Evolutionary conservation across 2,888 invertebrate genomes (phyloP).

Genomic region (Microctonus hyperodae): DNA sequence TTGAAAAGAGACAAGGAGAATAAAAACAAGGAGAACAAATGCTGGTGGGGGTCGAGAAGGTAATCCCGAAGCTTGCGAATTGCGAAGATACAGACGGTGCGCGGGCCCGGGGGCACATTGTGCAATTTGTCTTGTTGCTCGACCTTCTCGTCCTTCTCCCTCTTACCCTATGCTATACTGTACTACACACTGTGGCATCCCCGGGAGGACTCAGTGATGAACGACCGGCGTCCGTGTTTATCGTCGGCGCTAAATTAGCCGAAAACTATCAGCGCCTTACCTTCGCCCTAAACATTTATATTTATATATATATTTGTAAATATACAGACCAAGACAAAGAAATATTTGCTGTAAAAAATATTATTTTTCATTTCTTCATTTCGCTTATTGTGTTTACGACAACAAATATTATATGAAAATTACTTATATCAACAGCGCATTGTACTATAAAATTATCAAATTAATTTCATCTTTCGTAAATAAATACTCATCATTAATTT

Average conservation of each 20-base stretch:
- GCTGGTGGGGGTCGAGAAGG: constrained; percentile 35
- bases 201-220: constrained; percentile 45
- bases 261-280: constrained; percentile 53
- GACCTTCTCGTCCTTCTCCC: not conserved
- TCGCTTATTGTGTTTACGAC: not conserved
- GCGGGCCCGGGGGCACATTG: constrained; percentile 32
- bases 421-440: too few relatives aligned
- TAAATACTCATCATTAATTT: too few relatives aligned
- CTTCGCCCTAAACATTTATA: not conserved
- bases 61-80: constrained; percentile 46
- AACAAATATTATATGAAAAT: not conserved
- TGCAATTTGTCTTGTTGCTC: constrained; percentile 51
- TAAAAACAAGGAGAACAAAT: constrained; percentile 19
- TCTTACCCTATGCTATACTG: constrained; percentile 16
- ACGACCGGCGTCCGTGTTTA: constrained; percentile 49
- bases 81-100: constrained; percentile 47
- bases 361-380: not conserved
- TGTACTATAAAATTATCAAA: too few relatives aligned
- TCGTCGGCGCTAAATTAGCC: constrained; percentile 51
- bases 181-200: not conserved
- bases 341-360: not conserved
- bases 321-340: not conserved
- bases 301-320: not conserved
- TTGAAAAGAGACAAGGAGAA: constrained; percentile 31
- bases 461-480: too few relatives aligned